phyloP scores from a whole-genome alignment of 2,797 vertebrate genomes.

The Rhyacichthys aspro region DNA sequence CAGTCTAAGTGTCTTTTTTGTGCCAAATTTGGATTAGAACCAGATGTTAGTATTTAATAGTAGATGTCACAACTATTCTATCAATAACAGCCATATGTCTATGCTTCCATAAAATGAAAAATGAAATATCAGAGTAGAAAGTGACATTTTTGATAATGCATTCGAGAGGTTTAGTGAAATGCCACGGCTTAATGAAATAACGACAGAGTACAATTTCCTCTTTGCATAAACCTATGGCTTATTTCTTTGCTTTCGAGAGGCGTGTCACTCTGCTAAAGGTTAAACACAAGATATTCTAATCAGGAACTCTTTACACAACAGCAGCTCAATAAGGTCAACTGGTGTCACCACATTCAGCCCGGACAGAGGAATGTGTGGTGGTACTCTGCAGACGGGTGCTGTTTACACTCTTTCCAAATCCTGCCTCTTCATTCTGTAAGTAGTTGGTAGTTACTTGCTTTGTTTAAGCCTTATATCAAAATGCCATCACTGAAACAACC shows the following conservation, averaged over 20 bases:
- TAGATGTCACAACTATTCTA: no score
- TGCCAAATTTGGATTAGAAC: no score
- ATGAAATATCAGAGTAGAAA: conserved; percentile 14
- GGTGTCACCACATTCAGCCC: conserved; percentile 78
- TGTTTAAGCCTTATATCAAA: conserved; percentile 18
- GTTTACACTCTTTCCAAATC: conserved; percentile 9
- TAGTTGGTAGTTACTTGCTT: neutral
- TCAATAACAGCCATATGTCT: neutral
- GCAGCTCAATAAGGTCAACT: conserved; percentile 89
- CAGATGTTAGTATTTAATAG: no score
- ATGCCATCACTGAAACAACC: neutral
- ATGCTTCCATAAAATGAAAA: neutral
- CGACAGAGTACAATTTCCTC: conserved; percentile 55
- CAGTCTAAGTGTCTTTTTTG: no score
- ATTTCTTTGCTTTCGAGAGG: conserved; percentile 56
- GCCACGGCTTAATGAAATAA: conserved; percentile 68
- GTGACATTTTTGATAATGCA: conserved; percentile 39
- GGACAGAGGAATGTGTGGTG: conserved; percentile 49
- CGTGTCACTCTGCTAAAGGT: conserved; percentile 73
- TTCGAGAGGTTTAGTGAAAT: conserved; percentile 57
- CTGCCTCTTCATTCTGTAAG: neutral
- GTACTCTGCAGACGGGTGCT: conserved; percentile 26
- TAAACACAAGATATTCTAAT: conserved; percentile 81
- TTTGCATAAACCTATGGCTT: conserved; percentile 63
- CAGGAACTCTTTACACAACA: conserved; percentile 84